Evolutionary conservation across 2,888 invertebrate species (phyloP), one percentile per base, ranked within the genome.

Genomic region (Aelia acuminata): DNA sequence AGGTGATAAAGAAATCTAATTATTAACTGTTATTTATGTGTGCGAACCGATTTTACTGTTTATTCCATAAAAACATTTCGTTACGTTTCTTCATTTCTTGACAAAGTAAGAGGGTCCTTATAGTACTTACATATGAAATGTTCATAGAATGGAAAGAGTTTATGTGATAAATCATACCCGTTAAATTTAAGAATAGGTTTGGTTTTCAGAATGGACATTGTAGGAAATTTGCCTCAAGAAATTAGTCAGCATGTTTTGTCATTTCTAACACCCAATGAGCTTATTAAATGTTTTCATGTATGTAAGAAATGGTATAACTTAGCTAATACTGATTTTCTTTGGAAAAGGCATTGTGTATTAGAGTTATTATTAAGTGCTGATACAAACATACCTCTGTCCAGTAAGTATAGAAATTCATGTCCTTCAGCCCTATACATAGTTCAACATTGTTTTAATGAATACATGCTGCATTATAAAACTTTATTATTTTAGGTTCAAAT

Each of bases 151-250:
- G n/a, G 80, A 43, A 47, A 80, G 39, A 43, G 22, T 80, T 80
- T 80, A n/a, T 80, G 43, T 39, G 3, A n/a, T 80, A 47, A 43
- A n/a, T 80, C 43, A 70, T 80, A 0, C 43, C 8, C 80, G 0
- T 80, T 80, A 47, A 80, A 43, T 47, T 80, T 39, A 80, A 80
- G 43, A 80, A 43, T 80, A 39, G 43, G 47, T 80, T 80, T 80
- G 39, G 43, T 80, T 80, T 80, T 80, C 80, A 80, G 80, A 80
- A 87, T 87, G 87, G 87, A 87, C 87, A 47, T 87, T 22, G 35
- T 87, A 47, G 63, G 87, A 26, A 87, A 87, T 63, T 63, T 87
- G 57, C 87, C 87, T 39, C 87, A 63, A 70, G 87, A 87, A 87
- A 87, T 87, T 47, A 87, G 87, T 47, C 63, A 57, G 26, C 87